Evolutionary conservation across 1,140 invertebrate species (phyloP), one percentile per base, ranked within the genome.

Genomic region (Acromyrmex charruanus): DNA sequence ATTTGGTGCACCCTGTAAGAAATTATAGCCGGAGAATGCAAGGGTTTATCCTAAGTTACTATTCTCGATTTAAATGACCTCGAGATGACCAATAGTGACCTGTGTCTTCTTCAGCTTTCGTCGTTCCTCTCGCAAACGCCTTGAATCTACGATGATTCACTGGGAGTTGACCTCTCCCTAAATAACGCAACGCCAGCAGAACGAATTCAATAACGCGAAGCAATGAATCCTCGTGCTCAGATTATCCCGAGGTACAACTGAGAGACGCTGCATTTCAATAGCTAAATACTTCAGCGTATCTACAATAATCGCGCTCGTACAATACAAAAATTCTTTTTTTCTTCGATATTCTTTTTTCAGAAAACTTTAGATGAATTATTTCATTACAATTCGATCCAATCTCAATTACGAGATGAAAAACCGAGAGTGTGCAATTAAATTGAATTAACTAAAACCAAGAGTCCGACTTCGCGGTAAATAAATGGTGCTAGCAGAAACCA

Each of bases 131-230:
- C 87, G 18, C 59, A 12, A 61, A 49, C 28, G 72, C 61, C 68
- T 66, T 75, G 85, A 87, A 88, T 87, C 75, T 87, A 53, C 49
- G 85, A 88, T 88, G 85, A 88, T 88, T 88, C 87, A 87, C 49
- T 61, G 58, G 51, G 35, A 25, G 14, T 71, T 74, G 87, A 87
- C 87, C 87, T 88, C 77, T 88, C 87, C 18, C 63, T 87, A 81
- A 88, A 88, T 87, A 88, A 81, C 61, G 61, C 63, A 81, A 74
- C 28, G 28, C 49, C 44, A 31, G 7, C 61, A 68, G 44, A 55
- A 68, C 28, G 25, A 68, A 80, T 80, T 80, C n/a, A 68, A 80
- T 80, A 80, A 80, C n/a, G 49, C 61, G 61, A 68, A 68, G 28
- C 31, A 53, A 80, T 68, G n/a, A 51, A 80, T 68, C 53, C 53